A percentile compares a stretch with the other conserved stretches of the same genome.
phyloP scores from a whole-genome alignment of 1,140 invertebrate genomes.

The Arctopsyche grandis region DNA sequence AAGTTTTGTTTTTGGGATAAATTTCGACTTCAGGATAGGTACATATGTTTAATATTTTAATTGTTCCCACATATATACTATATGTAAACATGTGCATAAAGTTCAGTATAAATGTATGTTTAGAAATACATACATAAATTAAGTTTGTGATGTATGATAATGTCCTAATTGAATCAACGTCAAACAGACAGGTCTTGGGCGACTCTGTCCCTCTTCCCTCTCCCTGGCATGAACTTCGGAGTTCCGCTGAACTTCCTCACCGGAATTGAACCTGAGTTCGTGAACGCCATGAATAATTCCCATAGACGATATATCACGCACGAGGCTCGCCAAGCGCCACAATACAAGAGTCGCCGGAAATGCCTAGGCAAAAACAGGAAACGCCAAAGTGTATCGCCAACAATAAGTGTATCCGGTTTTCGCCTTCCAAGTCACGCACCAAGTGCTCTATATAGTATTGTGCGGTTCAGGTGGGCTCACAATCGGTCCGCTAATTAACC shows the following conservation, averaged over 20 bases:
- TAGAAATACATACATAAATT: no score
- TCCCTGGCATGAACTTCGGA: background rate
- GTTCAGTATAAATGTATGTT: no score
- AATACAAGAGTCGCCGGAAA: slow-evolving; percentile 47
- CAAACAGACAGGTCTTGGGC: background rate
- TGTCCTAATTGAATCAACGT: slow-evolving; percentile 24
- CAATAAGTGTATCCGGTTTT: slow-evolving; percentile 53
- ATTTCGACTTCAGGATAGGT: no score
- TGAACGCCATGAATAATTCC: slow-evolving; percentile 45
- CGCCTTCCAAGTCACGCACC: slow-evolving; percentile 54
- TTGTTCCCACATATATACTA: no score
- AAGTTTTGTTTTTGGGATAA: no score
- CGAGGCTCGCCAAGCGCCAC: slow-evolving; percentile 27
- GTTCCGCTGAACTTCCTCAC: slow-evolving; percentile 37
- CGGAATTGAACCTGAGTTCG: slow-evolving; percentile 37
- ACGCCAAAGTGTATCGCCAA: slow-evolving; percentile 49
- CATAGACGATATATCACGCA: slow-evolving; percentile 53
- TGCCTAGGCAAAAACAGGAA: slow-evolving; percentile 51
- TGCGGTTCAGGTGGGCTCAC: slow-evolving; percentile 43
- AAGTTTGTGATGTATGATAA: slow-evolving; percentile 9
- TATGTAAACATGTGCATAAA: no score
- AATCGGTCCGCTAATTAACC: slow-evolving; percentile 46
- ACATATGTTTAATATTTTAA: no score
- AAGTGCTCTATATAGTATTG: slow-evolving; percentile 32
- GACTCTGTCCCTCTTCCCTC: background rate